Evolutionary conservation across 1,140 invertebrate species (phyloP), one percentile per base, ranked within the genome.

Genomic region (Megalonaias nervosa): DNA sequence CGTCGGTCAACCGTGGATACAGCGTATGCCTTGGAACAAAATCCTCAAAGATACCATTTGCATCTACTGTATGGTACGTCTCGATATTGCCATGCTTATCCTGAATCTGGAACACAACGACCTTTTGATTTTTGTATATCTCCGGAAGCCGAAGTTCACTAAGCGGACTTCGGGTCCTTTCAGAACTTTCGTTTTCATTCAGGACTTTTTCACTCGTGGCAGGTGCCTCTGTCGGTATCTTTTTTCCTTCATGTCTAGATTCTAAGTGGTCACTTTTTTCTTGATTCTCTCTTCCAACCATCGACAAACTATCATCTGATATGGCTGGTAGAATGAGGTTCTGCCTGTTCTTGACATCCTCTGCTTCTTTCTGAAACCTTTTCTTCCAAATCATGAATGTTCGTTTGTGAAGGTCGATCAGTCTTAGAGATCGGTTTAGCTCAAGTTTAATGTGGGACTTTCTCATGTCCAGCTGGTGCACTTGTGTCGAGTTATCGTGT

Each of bases 401-500:
- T 14, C 81, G 81, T 55, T 84, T 81, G 62, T 87, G 84, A 14
- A 87, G 68, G 62, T 88, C 85, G 12, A 86, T 76, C 15, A 88
- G 73, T 31, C 82, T 73, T 15, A 73, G 59, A 3, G 82, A 78
- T 65, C 85, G 75, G 38, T 82, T 77, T 67, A 85, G 71, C 67
- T 87, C 87, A 19, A 82, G 61, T 26, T 77, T 83, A 14, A 88
- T 84, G 60, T 82, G 77, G 0, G 81, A 81, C 19, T 87, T 65
- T 83, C 86, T 87, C n/a, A 86, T 82, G 26, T 87, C 83, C 55
- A 88, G 72, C 82, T 86, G 84, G 64, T 86, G 85, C 67, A 88
- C 86, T 71, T 88, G 86, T 14, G 86, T 88, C 0, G 86, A 83
- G 67, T 89, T 89, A 71, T 89, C 88, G 68, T 88, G 87, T 11